Percentiles rank a stretch among this genome's conserved stretches.
These are phyloP conservation scores for Zaprionus gabonicus DNA, from an alignment of 1,140 invertebrate genomes.

Conservation along the genomic window DNA sequence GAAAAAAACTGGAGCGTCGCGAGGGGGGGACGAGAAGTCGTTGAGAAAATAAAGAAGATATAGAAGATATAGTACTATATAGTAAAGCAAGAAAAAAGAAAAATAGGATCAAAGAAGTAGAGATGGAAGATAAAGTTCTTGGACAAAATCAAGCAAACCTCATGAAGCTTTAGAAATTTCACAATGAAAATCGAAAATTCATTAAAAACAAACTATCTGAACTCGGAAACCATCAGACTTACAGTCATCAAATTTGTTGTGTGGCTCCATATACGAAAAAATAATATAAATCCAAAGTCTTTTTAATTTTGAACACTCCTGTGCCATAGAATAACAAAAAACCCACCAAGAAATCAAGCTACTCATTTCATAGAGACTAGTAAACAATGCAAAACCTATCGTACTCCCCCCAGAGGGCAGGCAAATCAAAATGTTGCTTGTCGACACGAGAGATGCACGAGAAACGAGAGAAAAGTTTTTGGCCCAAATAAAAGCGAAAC, in stretches of 20 bases:
- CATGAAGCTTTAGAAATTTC: too few relatives aligned
- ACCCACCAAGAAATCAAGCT: background rate
- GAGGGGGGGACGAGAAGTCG: background rate
- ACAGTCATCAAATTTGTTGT: background rate
- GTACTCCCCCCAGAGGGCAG: background rate
- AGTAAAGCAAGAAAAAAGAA: too few relatives aligned
- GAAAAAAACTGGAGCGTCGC: conserved; percentile 7
- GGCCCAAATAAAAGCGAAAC: conserved; percentile 40
- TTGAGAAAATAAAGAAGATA: background rate
- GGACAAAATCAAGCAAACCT: too few relatives aligned
- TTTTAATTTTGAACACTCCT: background rate
- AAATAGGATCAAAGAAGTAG: too few relatives aligned
- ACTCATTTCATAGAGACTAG: background rate
- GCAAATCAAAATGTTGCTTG: conserved; percentile 33
- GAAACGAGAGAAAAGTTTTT: conserved; percentile 30
- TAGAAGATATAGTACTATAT: background rate
- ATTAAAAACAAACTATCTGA: background rate
- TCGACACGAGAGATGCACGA: conserved; percentile 44
- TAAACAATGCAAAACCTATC: background rate
- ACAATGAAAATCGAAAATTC: too few relatives aligned
- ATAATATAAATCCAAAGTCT: background rate
- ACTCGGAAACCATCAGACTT: background rate
- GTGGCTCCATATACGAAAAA: rapidly evolving
- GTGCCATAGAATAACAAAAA: background rate
- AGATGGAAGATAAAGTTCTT: too few relatives aligned